Evolutionary conservation across 2,888 invertebrate genomes (phyloP).

Genomic region (Calliphora vomitoria): DNA sequence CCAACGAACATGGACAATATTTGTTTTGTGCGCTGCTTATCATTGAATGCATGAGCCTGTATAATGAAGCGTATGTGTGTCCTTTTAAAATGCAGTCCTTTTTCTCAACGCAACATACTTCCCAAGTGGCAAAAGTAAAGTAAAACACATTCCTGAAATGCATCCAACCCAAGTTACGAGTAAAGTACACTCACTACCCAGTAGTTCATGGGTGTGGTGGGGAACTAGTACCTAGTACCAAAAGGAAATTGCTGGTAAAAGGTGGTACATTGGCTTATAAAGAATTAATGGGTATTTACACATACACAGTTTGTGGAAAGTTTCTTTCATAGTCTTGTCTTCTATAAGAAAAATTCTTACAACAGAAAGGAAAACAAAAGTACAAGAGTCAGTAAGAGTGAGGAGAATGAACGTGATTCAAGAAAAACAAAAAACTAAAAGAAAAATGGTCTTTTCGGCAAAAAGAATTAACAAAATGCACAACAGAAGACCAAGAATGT

Average conservation of each 20-base stretch:
- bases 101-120: constrained; percentile 13
- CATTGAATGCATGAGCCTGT: no score
- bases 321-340: constrained; percentile 28
- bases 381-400: constrained; percentile 29
- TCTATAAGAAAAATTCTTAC: not conserved
- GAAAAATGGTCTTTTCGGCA: not conserved
- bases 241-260: no score
- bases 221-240: no score
- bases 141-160: constrained; percentile 35
- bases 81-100: not conserved
- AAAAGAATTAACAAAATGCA: not conserved
- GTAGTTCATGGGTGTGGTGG: no score
- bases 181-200: not conserved
- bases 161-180: constrained; percentile 3
- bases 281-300: no score
- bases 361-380: not conserved
- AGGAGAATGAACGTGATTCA: constrained; percentile 14
- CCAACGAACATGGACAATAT: no score
- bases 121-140: constrained; percentile 32
- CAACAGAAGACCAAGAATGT: not conserved
- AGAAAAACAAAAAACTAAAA: not conserved
- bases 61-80: not conserved
- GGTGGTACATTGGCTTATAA: no score
- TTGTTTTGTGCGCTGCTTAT: no score
- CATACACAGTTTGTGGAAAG: constrained; percentile 33